These are phyloP conservation scores for Nomia melanderi DNA, from an alignment of 1,140 invertebrate species.

Conservation along the genomic window DNA sequence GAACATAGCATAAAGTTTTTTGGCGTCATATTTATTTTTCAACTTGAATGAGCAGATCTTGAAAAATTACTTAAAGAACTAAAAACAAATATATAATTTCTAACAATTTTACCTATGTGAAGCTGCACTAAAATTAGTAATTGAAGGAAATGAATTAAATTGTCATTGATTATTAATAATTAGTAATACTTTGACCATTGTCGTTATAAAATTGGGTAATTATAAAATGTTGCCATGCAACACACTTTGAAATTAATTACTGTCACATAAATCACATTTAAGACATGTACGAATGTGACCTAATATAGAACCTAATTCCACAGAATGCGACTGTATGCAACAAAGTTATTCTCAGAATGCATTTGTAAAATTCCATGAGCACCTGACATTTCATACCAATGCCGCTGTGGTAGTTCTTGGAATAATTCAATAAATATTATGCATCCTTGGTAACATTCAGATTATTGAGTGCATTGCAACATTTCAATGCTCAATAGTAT, in stretches of 20 bases:
- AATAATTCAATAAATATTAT: slow-evolving; percentile 5
- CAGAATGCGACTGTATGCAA: background rate
- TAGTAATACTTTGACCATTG: too few relatives aligned
- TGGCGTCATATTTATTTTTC: too few relatives aligned
- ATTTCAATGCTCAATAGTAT: background rate
- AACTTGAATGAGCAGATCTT: too few relatives aligned
- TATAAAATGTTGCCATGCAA: background rate
- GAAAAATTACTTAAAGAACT: too few relatives aligned
- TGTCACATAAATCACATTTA: background rate
- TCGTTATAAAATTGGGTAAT: too few relatives aligned
- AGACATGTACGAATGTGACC: background rate
- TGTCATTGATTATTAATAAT: too few relatives aligned
- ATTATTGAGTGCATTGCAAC: background rate
- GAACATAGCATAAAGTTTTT: too few relatives aligned
- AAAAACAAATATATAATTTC: too few relatives aligned
- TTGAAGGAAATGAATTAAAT: too few relatives aligned
- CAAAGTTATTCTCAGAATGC: background rate
- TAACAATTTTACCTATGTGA: too few relatives aligned
- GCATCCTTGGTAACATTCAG: background rate
- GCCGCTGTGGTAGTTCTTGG: background rate
- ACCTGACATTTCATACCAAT: background rate
- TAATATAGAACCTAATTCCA: background rate
- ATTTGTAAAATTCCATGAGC: slow-evolving; percentile 1
- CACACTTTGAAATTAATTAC: background rate
- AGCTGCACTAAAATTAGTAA: too few relatives aligned